A percentile compares a stretch with the other conserved stretches of the same genome.
Conservation (phyloP, 2,113 vertebrate species). For the Melanotaenia duboulayi region DNA sequence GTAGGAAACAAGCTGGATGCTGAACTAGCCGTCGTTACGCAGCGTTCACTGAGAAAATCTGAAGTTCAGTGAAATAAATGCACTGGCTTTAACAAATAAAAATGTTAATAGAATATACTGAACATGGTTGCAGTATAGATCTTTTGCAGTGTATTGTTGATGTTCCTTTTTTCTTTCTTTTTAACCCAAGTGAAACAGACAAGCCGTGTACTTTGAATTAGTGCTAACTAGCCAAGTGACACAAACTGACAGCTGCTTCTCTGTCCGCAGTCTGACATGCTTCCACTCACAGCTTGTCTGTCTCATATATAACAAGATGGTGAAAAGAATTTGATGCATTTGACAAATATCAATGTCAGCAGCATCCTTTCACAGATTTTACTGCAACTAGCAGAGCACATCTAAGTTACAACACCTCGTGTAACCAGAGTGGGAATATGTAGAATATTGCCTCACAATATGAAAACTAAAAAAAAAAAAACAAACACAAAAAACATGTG, state of each 20-base stretch:
- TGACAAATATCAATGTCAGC: conserved; percentile 37
- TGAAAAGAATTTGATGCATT: conserved; percentile 51
- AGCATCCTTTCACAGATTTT: conserved; percentile 7
- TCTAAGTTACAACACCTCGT: too few species aligned
- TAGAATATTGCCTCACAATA: too few species aligned
- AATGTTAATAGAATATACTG: too few species aligned
- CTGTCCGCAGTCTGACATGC: conserved; percentile 60
- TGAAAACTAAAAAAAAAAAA: too few species aligned
- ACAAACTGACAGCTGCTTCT: conserved; percentile 71
- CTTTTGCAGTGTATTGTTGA: background rate
- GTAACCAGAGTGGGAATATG: too few species aligned
- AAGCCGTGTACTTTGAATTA: conserved; percentile 62
- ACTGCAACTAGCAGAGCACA: too few species aligned
- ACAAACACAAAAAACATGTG: background rate
- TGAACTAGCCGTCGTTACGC: too few species aligned
- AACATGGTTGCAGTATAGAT: too few species aligned
- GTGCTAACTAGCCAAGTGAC: conserved; percentile 69
- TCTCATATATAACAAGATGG: conserved; percentile 61
- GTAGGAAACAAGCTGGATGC: too few species aligned
- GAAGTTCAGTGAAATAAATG: too few species aligned
- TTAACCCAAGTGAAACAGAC: conserved; percentile 57
- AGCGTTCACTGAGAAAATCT: too few species aligned
- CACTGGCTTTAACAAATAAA: too few species aligned
- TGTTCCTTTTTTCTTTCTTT: conserved; percentile 48
- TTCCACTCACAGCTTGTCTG: conserved; percentile 60